Base-by-base conservation (phyloP, 2,797 vertebrate genomes). In the Falco novaeseelandiae region DNA sequence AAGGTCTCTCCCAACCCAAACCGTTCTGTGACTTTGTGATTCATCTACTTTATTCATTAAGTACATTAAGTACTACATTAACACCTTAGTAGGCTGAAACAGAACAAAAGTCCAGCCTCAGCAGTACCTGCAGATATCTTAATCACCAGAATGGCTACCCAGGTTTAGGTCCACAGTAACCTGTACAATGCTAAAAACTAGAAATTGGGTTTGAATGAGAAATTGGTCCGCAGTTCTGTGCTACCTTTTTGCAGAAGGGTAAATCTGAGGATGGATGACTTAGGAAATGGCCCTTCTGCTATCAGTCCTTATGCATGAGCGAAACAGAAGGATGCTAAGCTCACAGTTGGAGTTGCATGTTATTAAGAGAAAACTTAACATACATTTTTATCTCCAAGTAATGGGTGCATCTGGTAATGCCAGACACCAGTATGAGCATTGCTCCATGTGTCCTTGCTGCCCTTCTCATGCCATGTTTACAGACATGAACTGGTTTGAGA, bases 261-360 rank as follows among this genome's bases (percentile, higher is more conserved):
- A 12, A 20, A 49, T 20, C 1, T 58, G 42, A 57, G 55, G 46
- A 26, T 1, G 40, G 49, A 2, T 20, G 9, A 22, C 22, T 88
- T 8, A 2, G 23, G 27, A 54, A 63, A 38, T 15, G 4, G 2
- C 10, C 14, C 12, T 25, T 52, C 20, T 83, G 14, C 59, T 21
- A 2, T 14, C 63, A 69, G 29, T 46, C 23, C 22, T 51, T 15
- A 18, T 1, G 0, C 12, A 11, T 0, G 2, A 11, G 55, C 52
- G 21, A n/a, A 42, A 55, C 44, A 58, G 52, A 26, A 76, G 22
- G 57, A 48, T 12, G 30, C 17, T 30, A 38, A 65, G 11, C 14
- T 27, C 63, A 2, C 40, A 8, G 40, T 14, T 65, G 61, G 67
- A 73, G 61, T 1, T 29, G 23, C 4, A 8, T 10, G 34, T 16